phyloP scores from a whole-genome alignment of 2,113 vertebrate species.

The Artemisiospiza belli region DNA sequence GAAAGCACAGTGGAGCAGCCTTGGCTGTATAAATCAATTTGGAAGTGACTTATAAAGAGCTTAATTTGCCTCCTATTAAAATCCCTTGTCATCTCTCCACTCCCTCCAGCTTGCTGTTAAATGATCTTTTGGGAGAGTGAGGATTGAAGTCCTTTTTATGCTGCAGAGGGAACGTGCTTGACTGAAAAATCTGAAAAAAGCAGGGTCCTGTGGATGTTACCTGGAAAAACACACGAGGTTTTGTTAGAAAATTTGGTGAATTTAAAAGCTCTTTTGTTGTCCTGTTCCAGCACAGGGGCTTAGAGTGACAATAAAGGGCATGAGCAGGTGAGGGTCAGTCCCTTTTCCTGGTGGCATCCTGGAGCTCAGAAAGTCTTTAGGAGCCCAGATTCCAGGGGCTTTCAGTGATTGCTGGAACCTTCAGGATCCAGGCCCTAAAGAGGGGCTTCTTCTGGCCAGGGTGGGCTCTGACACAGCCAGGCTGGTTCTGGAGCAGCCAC shows the following conservation, averaged over 20 bases:
- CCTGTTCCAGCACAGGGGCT: neutral
- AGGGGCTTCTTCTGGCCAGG: neutral
- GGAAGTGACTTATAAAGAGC: neutral
- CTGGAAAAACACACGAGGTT: neutral
- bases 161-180: neutral
- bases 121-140: neutral
- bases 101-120: conserved; percentile 14
- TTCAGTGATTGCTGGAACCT: neutral
- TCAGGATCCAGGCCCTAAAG: neutral
- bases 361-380: neutral
- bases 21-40: neutral
- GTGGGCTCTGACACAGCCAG: neutral
- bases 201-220: neutral
- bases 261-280: neutral
- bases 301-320: neutral
- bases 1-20: neutral
- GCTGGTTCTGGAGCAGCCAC: neutral
- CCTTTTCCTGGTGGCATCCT: neutral
- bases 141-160: neutral
- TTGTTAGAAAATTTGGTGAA: neutral
- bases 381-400: neutral
- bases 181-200: neutral
- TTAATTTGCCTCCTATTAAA: conserved; percentile 44
- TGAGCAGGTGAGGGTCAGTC: neutral
- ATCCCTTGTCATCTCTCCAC: neutral